Evolutionary conservation across 1,140 invertebrate species (phyloP).

Genomic region (Lysiphlebus fabarum): DNA sequence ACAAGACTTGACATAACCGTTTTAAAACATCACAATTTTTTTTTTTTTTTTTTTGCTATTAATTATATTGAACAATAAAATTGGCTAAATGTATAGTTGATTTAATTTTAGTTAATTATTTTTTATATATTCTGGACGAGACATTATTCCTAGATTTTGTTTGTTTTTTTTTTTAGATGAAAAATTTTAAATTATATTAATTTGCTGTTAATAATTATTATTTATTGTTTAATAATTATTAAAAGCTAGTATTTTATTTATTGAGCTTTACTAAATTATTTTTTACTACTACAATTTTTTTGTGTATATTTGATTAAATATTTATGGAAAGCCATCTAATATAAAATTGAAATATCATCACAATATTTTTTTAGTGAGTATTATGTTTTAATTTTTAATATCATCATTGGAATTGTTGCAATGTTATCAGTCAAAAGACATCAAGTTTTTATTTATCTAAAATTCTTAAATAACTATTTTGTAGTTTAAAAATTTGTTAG

Average conservation of each 20-base stretch:
- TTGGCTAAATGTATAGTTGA: too few relatives aligned
- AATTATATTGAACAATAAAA: too few relatives aligned
- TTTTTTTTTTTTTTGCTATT: slow-evolving; percentile 23
- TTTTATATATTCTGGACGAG: not conserved
- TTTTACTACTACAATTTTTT: not conserved
- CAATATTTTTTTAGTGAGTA: not conserved
- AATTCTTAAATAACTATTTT: not conserved
- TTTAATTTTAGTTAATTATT: too few relatives aligned
- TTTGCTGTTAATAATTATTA: slow-evolving; percentile 12
- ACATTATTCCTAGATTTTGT: too few relatives aligned
- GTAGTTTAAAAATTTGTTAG: too few relatives aligned
- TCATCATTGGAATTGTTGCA: slow-evolving; percentile 2
- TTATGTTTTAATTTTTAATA: slow-evolving; percentile 5
- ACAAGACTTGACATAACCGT: slow-evolving; percentile 21
- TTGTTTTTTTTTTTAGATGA: not conserved
- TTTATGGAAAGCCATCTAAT: slow-evolving; percentile 13
- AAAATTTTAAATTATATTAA: not conserved
- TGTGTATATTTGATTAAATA: slow-evolving; percentile 2
- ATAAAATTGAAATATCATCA: slow-evolving; percentile 2
- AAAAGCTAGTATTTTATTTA: too few relatives aligned
- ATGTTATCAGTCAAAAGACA: slow-evolving; percentile 6
- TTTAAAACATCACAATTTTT: slow-evolving; percentile 33
- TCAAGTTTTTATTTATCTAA: slow-evolving; percentile 1
- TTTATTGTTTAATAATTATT: too few relatives aligned
- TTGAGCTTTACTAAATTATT: too few relatives aligned